Evolutionary conservation across 1,140 invertebrate species (phyloP), one percentile per base, ranked within the genome.

Genomic region (Drosophila guanche): DNA sequence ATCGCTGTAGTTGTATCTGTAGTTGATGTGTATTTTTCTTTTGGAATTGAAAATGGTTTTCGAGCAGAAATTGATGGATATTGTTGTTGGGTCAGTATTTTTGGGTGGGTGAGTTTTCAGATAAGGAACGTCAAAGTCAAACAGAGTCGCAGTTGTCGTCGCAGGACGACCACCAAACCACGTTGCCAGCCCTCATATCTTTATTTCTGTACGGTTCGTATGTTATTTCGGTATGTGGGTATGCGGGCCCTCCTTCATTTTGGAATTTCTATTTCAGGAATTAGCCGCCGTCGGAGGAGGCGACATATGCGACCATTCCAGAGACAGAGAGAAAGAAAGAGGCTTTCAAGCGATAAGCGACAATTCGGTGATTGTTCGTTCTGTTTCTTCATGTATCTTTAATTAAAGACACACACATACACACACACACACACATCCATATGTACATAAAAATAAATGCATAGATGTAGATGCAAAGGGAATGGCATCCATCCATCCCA

Each of bases 231-330:
- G 52, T 41, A 27, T 41, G 33, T 41, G 27, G 42, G 62, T 47
- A 68, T 68, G 65, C 65, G 65, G 65, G 65, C 50, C 50, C 37
- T 71, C 40, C 48, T 54, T 77, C 68, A 69, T 77, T 81, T 81
- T 69, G 69, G 73, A 85, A 75, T 75, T 85, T 81, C 81, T 85
- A 85, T 85, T 85, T 85, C 63, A 47, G 73, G 72, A 76, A 58
- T 73, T 66, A 74, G 68, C 67, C 77, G 52, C 72, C 61, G 29
- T 33, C 47, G 42, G 43, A 60, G 57, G 57, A 62, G 45, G 66
- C 71, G 55, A 69, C 73, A 73, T 60, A 76, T 23, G 5, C 46
- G 37, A 45, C 43, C 16, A 10, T 23, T 48, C 22, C 29, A 41
- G 37, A n/a, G 60, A 63, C 56, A 14, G 56, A 61, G n/a, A 20